Conservation (phyloP, 2,797 vertebrate genomes). For the Clarias fuscus region DNA sequence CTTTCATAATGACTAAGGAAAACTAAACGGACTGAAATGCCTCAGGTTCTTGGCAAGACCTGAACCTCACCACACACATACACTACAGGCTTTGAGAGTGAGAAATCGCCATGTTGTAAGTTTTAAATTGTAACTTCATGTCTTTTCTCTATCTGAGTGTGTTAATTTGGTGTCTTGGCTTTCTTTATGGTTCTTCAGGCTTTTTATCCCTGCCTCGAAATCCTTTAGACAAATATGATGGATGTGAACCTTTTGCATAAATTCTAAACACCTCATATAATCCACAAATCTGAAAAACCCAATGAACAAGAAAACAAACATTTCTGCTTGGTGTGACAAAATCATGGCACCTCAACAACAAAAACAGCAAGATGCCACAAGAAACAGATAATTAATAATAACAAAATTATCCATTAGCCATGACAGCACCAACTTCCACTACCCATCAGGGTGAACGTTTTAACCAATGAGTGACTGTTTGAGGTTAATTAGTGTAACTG, state of each 20-base stretch:
- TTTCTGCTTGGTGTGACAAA: background rate
- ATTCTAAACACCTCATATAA: background rate
- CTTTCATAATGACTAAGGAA: slow-evolving; percentile 33
- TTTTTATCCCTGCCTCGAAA: slow-evolving; percentile 31
- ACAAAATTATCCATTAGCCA: background rate
- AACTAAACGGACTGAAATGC: slow-evolving; percentile 6
- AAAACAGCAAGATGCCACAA: background rate
- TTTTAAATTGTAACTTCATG: background rate
- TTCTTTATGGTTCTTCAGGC: background rate
- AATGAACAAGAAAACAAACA: background rate
- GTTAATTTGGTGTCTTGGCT: background rate
- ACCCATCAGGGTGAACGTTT: background rate
- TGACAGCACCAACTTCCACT: background rate
- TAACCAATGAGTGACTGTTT: background rate
- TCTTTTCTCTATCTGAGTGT: background rate
- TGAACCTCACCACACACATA: background rate
- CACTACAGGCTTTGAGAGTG: background rate
- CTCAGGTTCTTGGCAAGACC: slow-evolving; percentile 44
- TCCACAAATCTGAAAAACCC: background rate
- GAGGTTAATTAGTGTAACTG: background rate
- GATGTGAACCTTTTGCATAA: slow-evolving; percentile 4
- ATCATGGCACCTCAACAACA: slow-evolving; percentile 6
- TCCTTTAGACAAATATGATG: slow-evolving; percentile 37
- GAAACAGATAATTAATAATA: background rate
- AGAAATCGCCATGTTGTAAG: background rate